A percentile compares a stretch with the other conserved stretches of the same genome.
These are phyloP conservation scores for Platorchestia sp. DNA, from an alignment of 1,140 invertebrate species.

Conservation along the genomic window DNA sequence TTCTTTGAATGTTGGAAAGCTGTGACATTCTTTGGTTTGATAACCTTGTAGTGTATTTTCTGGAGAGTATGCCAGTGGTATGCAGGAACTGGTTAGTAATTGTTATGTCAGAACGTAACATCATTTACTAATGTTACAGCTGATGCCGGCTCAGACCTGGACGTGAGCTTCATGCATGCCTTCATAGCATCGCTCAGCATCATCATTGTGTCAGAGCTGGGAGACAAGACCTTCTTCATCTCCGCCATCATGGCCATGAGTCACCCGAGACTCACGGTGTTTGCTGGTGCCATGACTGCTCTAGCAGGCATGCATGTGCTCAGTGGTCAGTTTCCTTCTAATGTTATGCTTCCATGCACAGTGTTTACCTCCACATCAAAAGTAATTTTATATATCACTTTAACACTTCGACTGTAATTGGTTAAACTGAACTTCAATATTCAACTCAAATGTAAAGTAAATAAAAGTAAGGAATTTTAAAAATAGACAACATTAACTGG, in stretches of 20 bases:
- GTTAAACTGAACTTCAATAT: too few relatives aligned
- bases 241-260: constrained; percentile 99
- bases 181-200: constrained; percentile 95
- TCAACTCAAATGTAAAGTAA: too few relatives aligned
- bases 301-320: constrained; percentile 95
- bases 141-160: not conserved
- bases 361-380: not conserved
- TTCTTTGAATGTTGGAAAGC: too few relatives aligned
- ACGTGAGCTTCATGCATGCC: constrained; percentile 86
- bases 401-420: too few relatives aligned
- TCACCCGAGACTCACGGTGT: constrained; percentile 92
- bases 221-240: constrained; percentile 99
- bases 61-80: too few relatives aligned
- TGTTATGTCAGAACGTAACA: too few relatives aligned
- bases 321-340: constrained; percentile 77
- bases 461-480: too few relatives aligned
- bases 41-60: too few relatives aligned
- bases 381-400: too few relatives aligned
- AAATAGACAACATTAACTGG: too few relatives aligned
- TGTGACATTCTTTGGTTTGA: too few relatives aligned
- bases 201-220: constrained; percentile 97
- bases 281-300: constrained; percentile 92
- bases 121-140: not conserved
- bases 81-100: too few relatives aligned
- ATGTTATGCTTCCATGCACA: not conserved